These are phyloP conservation scores for Ophonus ardosiacus DNA, from an alignment of 2,888 invertebrate species.

Conservation along the genomic window DNA sequence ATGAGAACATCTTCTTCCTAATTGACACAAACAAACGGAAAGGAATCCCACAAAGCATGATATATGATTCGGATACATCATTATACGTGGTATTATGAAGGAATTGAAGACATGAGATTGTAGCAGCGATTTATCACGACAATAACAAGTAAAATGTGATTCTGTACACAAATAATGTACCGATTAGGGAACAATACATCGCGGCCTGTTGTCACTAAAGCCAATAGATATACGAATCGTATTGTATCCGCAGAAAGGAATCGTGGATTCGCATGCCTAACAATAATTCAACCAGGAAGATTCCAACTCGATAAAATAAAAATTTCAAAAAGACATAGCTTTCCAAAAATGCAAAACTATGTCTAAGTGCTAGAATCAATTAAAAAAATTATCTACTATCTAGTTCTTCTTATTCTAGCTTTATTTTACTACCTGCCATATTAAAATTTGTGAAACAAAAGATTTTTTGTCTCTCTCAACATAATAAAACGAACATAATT, in stretches of 20 bases:
- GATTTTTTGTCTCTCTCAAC: too few relatives aligned
- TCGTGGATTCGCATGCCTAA: background rate
- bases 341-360: background rate
- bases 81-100: constrained; percentile 13
- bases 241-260: constrained; percentile 37
- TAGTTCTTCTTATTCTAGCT: too few relatives aligned
- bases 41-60: constrained; percentile 9
- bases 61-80: constrained; percentile 11
- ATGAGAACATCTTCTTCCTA: background rate
- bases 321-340: background rate
- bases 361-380: too few relatives aligned
- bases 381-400: too few relatives aligned
- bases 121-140: constrained; percentile 13
- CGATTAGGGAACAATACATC: constrained; percentile 49
- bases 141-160: constrained; percentile 44
- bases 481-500: too few relatives aligned
- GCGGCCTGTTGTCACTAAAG: constrained; percentile 39
- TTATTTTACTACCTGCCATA: too few relatives aligned
- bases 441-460: too few relatives aligned
- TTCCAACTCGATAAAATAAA: background rate
- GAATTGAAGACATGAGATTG: constrained; percentile 23
- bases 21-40: constrained; percentile 20
- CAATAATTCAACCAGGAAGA: background rate
- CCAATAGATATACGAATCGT: constrained; percentile 39
- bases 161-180: constrained; percentile 45